Base-by-base conservation (phyloP, 2,113 vertebrate genomes). In the Muntiacus reevesi region DNA sequence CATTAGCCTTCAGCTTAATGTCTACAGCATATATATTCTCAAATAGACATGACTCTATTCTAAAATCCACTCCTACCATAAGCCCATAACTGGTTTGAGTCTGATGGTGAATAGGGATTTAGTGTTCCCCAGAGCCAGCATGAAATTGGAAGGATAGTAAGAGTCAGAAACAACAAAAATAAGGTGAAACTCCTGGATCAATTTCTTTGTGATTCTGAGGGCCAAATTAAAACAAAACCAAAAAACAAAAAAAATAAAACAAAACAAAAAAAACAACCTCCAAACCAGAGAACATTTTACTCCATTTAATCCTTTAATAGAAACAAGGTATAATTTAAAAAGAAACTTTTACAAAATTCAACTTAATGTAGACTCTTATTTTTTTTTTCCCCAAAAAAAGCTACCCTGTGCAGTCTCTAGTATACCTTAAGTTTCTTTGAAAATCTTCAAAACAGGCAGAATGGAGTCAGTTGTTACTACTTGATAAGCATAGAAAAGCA, bases 1-100 rank as follows among this genome's bases (percentile, higher is more conserved):
- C 55, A 91, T 97, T 93, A 94, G 40, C 50, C 13, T 94, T 85
- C 47, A 92, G 55, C 28, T 89, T 89, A 88, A 84, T 89, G 30
- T 36, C 55, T 85, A 15, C 2, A 81, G 40, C 17, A 27, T 33
- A 19, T 33, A 59, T 43, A 36, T 25, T 97, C 47, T 82, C 74
- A 85, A 94, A 78, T 11, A 87, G 45, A 81, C 15, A 67, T 5
- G n/a, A 16, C 17, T 10, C 10, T 78, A 28, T 62, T 71, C 43
- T 89, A 59, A 33, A 97, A 86, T 93, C 23, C 71, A 47, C 6
- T 28, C 9, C 4, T 55, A 33, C 2, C 50, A 13, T 8, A 67
- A 57, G 13, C 11, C 8, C 67, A 74, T 21, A 89, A 76, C 33
- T 54, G 64, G 12, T 83, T 67, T 87, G 57, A 90, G 2, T 7